Conservation (phyloP, 1,140 invertebrate species). For the Archivesica marissinica region DNA sequence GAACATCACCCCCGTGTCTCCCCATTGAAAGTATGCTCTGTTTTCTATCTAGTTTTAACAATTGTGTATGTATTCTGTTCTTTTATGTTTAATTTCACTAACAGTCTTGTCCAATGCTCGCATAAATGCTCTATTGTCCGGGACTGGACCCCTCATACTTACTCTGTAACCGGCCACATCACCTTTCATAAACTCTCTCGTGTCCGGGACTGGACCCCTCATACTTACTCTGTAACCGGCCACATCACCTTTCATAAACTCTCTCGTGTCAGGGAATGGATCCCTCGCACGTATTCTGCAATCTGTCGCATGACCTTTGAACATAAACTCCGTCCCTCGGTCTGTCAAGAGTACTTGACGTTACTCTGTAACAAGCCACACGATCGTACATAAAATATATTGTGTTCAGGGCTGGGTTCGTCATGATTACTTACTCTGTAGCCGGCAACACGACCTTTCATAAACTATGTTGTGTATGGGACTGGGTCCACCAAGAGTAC, state of each 20-base stretch:
- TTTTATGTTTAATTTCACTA: too few relatives aligned
- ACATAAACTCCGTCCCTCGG: too few relatives aligned
- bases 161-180: constrained; percentile 50
- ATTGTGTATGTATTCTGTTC: too few relatives aligned
- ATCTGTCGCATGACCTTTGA: too few relatives aligned
- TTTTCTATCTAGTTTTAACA: too few relatives aligned
- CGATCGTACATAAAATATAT: constrained; percentile 77
- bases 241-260: constrained; percentile 30
- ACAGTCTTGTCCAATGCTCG: too few relatives aligned
- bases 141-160: constrained; percentile 18
- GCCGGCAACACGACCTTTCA: neutral
- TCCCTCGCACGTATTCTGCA: too few relatives aligned
- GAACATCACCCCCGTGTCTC: neutral
- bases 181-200: constrained; percentile 27
- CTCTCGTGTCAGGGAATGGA: constrained; percentile 13
- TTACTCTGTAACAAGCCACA: too few relatives aligned
- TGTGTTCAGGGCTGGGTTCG: neutral
- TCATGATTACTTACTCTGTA: neutral
- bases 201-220: constrained; percentile 23
- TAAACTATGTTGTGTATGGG: neutral
- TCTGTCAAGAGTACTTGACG: too few relatives aligned
- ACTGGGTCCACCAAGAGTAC: neutral
- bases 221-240: constrained; percentile 49
- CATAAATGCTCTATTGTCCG: constrained; percentile 9
- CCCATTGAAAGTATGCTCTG: neutral